phyloP scores from a whole-genome alignment of 2,113 vertebrate species.

The Alosa alosa region DNA sequence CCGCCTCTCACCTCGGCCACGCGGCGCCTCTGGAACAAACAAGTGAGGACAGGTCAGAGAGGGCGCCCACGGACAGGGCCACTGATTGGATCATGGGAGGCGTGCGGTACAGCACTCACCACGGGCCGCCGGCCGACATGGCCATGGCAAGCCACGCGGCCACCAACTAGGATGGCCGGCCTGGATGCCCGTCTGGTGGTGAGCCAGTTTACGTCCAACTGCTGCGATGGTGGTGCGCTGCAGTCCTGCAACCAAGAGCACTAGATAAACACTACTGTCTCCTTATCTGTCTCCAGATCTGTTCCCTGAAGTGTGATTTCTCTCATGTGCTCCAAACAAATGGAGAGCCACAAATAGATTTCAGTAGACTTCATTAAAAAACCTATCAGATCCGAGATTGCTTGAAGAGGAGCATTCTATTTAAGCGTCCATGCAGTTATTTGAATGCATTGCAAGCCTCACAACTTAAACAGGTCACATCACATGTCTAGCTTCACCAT shows the following conservation, averaged over 20 bases:
- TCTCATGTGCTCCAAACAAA: not conserved
- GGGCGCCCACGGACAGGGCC: too few species aligned
- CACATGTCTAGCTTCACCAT: not conserved
- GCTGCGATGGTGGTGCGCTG: slow-evolving; percentile 62
- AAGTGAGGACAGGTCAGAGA: not conserved
- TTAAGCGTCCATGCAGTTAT: not conserved
- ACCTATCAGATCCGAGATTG: not conserved
- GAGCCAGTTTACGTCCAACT: slow-evolving; percentile 62
- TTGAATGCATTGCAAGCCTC: not conserved
- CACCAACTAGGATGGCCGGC: slow-evolving; percentile 27
- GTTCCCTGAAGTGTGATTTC: not conserved
- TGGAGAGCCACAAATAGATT: not conserved
- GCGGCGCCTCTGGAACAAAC: slow-evolving; percentile 44
- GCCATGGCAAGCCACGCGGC: slow-evolving; percentile 16
- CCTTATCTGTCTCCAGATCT: not conserved
- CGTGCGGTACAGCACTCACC: slow-evolving; percentile 48
- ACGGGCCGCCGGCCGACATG: not conserved
- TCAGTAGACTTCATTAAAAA: not conserved
- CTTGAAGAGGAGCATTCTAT: not conserved
- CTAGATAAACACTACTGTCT: not conserved
- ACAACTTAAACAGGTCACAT: not conserved
- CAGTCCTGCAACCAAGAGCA: slow-evolving; percentile 59
- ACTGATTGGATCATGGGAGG: too few species aligned
- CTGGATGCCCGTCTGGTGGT: slow-evolving; percentile 46
- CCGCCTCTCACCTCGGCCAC: not conserved